These are phyloP conservation scores for Pseudobourletiella spinata DNA, from an alignment of 1,140 invertebrate genomes.

Conservation along the genomic window DNA sequence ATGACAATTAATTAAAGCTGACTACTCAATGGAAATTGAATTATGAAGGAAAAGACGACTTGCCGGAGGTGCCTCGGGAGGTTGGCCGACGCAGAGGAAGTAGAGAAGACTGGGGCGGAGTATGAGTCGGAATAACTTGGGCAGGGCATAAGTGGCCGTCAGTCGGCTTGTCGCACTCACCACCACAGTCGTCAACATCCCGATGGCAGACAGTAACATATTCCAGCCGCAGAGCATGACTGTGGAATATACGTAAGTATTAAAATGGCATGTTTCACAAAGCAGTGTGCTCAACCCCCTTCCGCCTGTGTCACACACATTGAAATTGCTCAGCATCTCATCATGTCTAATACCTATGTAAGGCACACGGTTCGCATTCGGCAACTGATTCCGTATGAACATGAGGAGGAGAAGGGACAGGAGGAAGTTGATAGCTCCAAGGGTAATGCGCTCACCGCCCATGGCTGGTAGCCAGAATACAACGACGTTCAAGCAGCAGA, in stretches of 20 bases:
- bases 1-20: no score
- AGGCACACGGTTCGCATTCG: conserved; percentile 28
- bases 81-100: conserved; percentile 17
- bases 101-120: conserved; percentile 14
- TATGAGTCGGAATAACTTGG: conserved; percentile 15
- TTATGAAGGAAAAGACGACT: no score
- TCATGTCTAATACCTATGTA: conserved; percentile 29
- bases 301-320: no score
- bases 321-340: no score
- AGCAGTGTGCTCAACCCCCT: no score
- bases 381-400: conserved; percentile 27
- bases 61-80: conserved; percentile 4
- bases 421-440: conserved; percentile 26
- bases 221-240: conserved; percentile 32
- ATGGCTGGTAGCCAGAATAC: conserved; percentile 22
- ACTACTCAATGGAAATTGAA: no score
- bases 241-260: background rate
- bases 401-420: conserved; percentile 20
- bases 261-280: background rate
- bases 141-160: conserved; percentile 11
- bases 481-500: conserved; percentile 20
- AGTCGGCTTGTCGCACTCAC: conserved; percentile 12
- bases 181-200: conserved; percentile 15
- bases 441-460: conserved; percentile 13
- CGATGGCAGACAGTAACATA: conserved; percentile 16